phyloP scores from a whole-genome alignment of 2,113 vertebrate genomes.

The Eclectus roratus region DNA sequence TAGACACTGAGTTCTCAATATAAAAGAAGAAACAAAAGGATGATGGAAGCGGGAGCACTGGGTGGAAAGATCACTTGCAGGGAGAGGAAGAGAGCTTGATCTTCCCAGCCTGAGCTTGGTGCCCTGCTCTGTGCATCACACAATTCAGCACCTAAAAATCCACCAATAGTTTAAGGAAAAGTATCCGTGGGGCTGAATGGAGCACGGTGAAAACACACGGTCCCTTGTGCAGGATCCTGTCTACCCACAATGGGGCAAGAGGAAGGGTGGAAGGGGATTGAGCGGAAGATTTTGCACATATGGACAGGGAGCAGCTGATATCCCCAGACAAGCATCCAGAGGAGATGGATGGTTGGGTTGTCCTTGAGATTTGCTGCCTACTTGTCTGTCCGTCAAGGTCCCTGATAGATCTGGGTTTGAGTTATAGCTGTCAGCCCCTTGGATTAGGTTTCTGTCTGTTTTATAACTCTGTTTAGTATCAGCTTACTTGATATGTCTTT shows the following conservation, averaged over 20 bases:
- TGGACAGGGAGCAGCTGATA: not conserved
- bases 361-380: not conserved
- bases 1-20: not conserved
- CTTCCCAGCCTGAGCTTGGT: not conserved
- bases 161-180: not conserved
- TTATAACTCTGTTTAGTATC: not conserved
- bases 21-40: not conserved
- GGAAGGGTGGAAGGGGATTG: not conserved
- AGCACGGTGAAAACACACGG: not conserved
- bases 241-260: not conserved
- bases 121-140: not conserved
- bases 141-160: rapidly evolving
- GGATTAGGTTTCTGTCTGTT: not conserved
- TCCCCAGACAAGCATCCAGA: rapidly evolving
- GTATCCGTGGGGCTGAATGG: rapidly evolving
- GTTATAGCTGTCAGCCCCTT: not conserved
- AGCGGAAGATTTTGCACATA: not conserved
- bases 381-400: not conserved
- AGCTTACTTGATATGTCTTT: not conserved
- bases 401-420: not conserved
- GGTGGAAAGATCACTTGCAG: not conserved
- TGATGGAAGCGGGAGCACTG: not conserved
- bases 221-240: rapidly evolving
- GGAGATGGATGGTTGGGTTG: not conserved
- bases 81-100: not conserved